These are phyloP conservation scores for Dynastes tityus DNA, from an alignment of 2,888 invertebrate genomes.

Conservation along the genomic window DNA sequence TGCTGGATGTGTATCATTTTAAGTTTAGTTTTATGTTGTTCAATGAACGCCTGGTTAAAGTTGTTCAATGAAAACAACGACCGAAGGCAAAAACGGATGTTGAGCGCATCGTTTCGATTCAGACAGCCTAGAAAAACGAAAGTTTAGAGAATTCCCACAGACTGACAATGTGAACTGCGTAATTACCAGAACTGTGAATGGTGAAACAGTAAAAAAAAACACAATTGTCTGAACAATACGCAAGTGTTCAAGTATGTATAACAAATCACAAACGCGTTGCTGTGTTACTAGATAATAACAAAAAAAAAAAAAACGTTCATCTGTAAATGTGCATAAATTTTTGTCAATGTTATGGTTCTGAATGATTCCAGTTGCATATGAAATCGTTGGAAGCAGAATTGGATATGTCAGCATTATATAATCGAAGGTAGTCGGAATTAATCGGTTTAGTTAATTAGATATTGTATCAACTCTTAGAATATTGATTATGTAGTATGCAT, in stretches of 20 bases:
- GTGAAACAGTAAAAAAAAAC: conserved; percentile 38
- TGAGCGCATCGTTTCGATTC: conserved; percentile 47
- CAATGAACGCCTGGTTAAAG: conserved; percentile 5
- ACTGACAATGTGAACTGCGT: conserved; percentile 46
- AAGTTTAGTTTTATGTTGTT: conserved; percentile 12
- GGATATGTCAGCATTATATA: no score
- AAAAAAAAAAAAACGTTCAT: conserved; percentile 19
- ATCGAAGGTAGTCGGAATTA: no score
- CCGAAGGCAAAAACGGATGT: conserved; percentile 41
- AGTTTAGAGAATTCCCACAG: conserved; percentile 52
- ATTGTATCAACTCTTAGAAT: no score
- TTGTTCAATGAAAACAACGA: conserved; percentile 1
- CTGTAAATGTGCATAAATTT: conserved; percentile 22
- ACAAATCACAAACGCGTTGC: conserved; percentile 27
- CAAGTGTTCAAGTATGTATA: conserved; percentile 46
- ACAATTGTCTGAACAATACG: conserved; percentile 33
- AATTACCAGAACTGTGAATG: conserved; percentile 51
- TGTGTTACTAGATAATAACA: conserved; percentile 20
- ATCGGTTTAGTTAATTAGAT: no score
- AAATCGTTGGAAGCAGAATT: no score
- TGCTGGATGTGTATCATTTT: neutral
- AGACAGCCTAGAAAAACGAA: conserved; percentile 51
- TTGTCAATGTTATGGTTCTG: conserved; percentile 8
- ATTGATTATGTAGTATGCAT: no score
- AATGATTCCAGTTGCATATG: no score